These are phyloP conservation scores for Crossocerus cetratus DNA, from an alignment of 2,888 invertebrate species.

Conservation along the genomic window DNA sequence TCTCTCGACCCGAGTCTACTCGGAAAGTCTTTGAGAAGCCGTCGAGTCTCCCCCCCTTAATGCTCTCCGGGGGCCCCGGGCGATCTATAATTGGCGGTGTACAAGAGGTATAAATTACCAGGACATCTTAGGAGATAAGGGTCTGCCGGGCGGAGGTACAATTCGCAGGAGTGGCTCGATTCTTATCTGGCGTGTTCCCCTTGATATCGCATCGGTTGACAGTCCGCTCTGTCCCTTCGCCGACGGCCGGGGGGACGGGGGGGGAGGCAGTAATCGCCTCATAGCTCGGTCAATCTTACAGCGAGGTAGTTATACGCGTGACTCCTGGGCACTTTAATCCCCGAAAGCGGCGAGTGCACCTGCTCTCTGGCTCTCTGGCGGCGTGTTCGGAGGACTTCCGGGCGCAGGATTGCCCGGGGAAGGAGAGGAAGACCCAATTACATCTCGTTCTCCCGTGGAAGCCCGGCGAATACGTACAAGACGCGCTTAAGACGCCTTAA, in stretches of 20 bases:
- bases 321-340: slow-evolving; percentile 49
- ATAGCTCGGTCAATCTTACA: slow-evolving; percentile 49
- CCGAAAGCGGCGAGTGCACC: slow-evolving; percentile 39
- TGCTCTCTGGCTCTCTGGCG: slow-evolving; percentile 32
- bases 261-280: slow-evolving; percentile 43
- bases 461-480: slow-evolving; percentile 55
- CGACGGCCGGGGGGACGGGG: background rate
- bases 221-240: too few species aligned
- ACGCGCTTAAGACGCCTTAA: slow-evolving; percentile 61
- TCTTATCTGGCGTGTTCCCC: too few species aligned
- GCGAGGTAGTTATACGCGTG: slow-evolving; percentile 38
- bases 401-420: slow-evolving; percentile 28
- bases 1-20: too few species aligned
- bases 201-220: too few species aligned
- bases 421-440: slow-evolving; percentile 60
- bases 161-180: too few species aligned
- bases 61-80: too few species aligned
- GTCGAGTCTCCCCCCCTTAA: too few species aligned
- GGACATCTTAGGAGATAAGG: too few species aligned
- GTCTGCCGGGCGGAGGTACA: too few species aligned
- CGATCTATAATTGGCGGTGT: too few species aligned
- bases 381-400: slow-evolving; percentile 25
- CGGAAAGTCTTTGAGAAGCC: too few species aligned
- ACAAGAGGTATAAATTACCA: too few species aligned
- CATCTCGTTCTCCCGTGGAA: slow-evolving; percentile 53